Evolutionary conservation across 2,888 invertebrate species (phyloP).

Genomic region (Oithona nana): DNA sequence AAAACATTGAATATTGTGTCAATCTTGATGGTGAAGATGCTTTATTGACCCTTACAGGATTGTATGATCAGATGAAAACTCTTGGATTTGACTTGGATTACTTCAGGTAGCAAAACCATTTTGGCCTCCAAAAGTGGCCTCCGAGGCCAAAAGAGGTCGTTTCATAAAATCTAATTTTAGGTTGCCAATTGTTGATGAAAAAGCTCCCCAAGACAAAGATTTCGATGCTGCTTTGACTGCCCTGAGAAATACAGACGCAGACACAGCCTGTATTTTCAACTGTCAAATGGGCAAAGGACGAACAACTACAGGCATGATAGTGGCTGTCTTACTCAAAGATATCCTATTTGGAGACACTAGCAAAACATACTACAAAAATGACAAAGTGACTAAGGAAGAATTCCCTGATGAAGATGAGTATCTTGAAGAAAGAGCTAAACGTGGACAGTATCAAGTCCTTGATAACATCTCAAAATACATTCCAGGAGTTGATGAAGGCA

Average conservation of each 20-base stretch:
- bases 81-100: constrained; percentile 5
- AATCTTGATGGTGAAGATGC: constrained; percentile 6
- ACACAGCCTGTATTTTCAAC: constrained; percentile 16
- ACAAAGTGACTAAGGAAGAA: neutral
- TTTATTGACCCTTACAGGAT: constrained; percentile 10
- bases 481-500: constrained; percentile 12
- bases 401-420: constrained; percentile 8
- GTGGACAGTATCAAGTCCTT: constrained; percentile 8
- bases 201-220: constrained; percentile 14
- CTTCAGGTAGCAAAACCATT: neutral
- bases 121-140: neutral
- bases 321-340: constrained; percentile 9
- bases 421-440: neutral
- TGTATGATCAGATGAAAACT: constrained; percentile 8
- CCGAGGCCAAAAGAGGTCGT: too few species aligned
- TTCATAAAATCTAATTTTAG: neutral
- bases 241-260: neutral
- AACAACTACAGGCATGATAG: constrained; percentile 16
- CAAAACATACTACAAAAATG: neutral
- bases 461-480: constrained; percentile 13
- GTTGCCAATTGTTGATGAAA: constrained; percentile 17
- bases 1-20: constrained; percentile 13
- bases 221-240: constrained; percentile 1
- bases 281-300: constrained; percentile 17
- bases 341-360: constrained; percentile 1